A percentile compares a stretch with the other conserved stretches of the same genome.
phyloP scores from a whole-genome alignment of 2,888 invertebrate genomes.

The Bugula neritina region DNA sequence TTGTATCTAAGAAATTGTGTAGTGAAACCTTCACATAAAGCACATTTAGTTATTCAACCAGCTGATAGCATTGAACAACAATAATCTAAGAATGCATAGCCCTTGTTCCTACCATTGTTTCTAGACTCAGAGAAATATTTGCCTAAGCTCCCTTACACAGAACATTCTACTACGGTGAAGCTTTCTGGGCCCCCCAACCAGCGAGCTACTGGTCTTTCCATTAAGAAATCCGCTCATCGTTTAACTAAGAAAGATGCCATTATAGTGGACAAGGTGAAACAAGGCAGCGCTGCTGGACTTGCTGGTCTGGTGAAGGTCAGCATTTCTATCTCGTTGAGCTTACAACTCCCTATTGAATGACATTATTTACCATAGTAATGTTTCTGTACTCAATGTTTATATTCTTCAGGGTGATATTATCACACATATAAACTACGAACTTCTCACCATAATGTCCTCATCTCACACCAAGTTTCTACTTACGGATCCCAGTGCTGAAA shows the following conservation, averaged over 20 bases:
- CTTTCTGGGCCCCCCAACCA: background rate
- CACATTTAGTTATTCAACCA: no score
- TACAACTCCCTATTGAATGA: background rate
- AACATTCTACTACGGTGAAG: background rate
- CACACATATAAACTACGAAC: constrained; percentile 7
- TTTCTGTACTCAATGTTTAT: background rate
- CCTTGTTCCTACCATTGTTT: no score
- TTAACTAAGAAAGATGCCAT: background rate
- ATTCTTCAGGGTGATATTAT: constrained; percentile 4
- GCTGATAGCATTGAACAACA: no score
- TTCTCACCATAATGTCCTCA: background rate
- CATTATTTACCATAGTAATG: background rate
- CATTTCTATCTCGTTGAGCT: no score
- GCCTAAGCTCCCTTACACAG: background rate
- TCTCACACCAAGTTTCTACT: background rate
- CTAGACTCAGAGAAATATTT: background rate
- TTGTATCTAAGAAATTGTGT: no score
- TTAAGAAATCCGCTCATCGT: background rate
- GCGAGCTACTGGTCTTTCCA: background rate
- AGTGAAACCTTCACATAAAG: no score
- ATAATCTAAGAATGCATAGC: no score
- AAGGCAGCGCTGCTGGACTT: background rate
- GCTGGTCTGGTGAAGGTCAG: constrained; percentile 10
- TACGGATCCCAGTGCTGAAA: background rate
- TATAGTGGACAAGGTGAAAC: constrained; percentile 5